Conservation (phyloP, 2,113 vertebrate genomes). For the Chlamydotis undulata region DNA sequence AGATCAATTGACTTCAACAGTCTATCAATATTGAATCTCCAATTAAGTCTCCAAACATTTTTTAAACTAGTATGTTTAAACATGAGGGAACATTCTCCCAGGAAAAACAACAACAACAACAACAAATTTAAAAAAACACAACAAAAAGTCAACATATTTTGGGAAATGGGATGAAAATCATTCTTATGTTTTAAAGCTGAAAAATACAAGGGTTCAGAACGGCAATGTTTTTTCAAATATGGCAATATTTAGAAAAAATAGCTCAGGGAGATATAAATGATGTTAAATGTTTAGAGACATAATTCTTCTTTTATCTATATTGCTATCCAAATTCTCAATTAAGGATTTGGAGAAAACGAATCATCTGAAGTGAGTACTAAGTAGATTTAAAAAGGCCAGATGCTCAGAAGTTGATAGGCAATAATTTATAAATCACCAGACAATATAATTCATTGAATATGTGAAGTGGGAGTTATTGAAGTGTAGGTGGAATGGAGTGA, state of each 20-base stretch:
- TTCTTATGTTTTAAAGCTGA: neutral
- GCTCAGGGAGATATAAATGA: neutral
- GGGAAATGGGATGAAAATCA: neutral
- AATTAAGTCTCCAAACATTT: neutral
- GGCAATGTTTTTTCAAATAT: neutral
- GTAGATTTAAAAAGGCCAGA: neutral
- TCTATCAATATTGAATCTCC: neutral
- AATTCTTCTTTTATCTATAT: neutral
- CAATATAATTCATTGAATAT: neutral
- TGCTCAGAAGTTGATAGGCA: neutral
- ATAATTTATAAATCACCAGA: neutral
- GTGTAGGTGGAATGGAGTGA: neutral
- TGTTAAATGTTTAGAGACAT: neutral
- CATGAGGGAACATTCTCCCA: neutral
- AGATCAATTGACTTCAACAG: neutral
- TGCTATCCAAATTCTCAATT: neutral
- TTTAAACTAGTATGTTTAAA: neutral
- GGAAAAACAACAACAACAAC: rapidly evolving
- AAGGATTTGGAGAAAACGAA: neutral
- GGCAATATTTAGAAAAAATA: neutral
- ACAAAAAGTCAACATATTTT: neutral
- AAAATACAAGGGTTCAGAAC: neutral
- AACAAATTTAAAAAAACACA: neutral
- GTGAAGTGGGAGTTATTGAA: neutral
- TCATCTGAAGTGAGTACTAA: neutral